Conservation (phyloP, 1,140 invertebrate genomes). For the Eriosoma lanigerum region DNA sequence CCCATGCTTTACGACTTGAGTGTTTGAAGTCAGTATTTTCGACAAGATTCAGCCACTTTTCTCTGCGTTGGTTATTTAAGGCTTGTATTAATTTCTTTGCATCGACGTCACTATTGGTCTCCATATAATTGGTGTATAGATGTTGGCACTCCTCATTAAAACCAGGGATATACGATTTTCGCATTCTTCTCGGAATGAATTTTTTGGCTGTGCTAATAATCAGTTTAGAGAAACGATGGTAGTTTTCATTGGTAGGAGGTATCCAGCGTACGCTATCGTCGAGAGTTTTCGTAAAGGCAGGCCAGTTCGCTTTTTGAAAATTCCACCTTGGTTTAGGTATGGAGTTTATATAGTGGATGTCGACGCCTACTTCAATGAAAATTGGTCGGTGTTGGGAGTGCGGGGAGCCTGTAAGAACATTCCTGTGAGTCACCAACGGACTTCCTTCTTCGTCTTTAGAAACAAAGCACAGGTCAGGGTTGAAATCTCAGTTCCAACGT, state of each 20-base stretch:
- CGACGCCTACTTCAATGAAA: no score
- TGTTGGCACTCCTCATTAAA: slow-evolving; percentile 9
- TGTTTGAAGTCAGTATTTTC: slow-evolving; percentile 36
- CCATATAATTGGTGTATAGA: not conserved
- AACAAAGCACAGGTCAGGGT: slow-evolving; percentile 17
- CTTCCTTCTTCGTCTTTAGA: no score
- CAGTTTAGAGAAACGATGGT: slow-evolving; percentile 21
- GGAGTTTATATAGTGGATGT: no score
- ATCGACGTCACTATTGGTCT: not conserved
- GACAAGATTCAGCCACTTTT: slow-evolving; percentile 30
- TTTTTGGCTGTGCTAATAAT: slow-evolving; percentile 22
- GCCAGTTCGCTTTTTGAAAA: no score
- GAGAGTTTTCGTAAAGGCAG: no score
- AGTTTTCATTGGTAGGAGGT: not conserved
- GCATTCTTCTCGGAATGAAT: slow-evolving; percentile 15
- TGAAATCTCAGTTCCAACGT: not conserved
- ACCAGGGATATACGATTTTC: slow-evolving; percentile 28
- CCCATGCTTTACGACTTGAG: slow-evolving; percentile 21
- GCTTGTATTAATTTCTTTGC: slow-evolving; percentile 6
- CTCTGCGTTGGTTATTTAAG: slow-evolving; percentile 19
- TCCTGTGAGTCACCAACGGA: no score
- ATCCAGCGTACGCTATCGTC: no score
- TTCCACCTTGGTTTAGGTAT: no score
- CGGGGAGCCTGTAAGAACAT: no score
- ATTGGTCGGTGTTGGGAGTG: no score